Percentiles rank a stretch among this genome's conserved stretches.
phyloP scores from a whole-genome alignment of 2,113 vertebrate species.

The Oophaga pumilio region DNA sequence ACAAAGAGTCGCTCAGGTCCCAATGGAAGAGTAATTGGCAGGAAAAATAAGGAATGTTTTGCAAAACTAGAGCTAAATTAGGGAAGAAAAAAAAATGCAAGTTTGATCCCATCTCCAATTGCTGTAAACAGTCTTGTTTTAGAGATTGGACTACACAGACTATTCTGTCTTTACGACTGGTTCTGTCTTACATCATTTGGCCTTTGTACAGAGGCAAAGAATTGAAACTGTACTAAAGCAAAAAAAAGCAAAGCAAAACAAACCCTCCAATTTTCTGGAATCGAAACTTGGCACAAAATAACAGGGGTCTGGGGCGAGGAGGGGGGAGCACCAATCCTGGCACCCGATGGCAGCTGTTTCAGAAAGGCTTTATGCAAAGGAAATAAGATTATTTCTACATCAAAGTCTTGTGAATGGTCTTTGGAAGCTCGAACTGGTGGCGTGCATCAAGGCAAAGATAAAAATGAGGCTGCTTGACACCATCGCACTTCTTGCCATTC shows the following conservation, averaged over 20 bases:
- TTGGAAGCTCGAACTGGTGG: background rate
- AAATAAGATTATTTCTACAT: conserved; percentile 8
- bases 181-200: background rate
- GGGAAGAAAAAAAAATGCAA: background rate
- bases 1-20: background rate
- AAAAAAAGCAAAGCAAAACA: too few species aligned
- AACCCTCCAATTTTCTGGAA: background rate
- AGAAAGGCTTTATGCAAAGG: background rate
- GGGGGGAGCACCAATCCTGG: background rate
- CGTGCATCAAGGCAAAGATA: background rate
- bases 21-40: background rate
- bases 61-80: background rate
- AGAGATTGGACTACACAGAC: conserved; percentile 11
- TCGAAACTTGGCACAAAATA: background rate
- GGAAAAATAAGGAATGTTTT: background rate
- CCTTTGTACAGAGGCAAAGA: background rate
- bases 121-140: background rate
- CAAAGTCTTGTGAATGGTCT: background rate
- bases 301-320: background rate
- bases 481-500: background rate
- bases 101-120: background rate
- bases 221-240: background rate
- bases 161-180: background rate
- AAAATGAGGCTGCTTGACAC: background rate
- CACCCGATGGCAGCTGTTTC: background rate